Base-by-base conservation (phyloP, 2,888 invertebrate species). In the Diarsia rubi region DNA sequence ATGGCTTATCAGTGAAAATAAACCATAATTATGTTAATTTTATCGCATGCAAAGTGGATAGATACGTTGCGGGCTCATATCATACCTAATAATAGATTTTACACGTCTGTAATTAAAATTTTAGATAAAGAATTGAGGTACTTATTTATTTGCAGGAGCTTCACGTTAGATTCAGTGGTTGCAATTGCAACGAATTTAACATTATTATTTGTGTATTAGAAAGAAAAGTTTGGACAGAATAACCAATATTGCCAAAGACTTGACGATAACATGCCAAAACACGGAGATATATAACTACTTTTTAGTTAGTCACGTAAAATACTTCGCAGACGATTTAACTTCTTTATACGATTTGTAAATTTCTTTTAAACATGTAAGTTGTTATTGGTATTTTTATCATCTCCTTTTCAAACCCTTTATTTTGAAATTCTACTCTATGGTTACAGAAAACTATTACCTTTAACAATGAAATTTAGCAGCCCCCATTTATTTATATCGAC, bases 1-100 rank as follows among this genome's bases (percentile, higher is more conserved):
- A 47, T 52, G 14, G 27, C 54, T 47, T 78, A 70, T 63, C 76
- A 44, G n/a, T 31, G 45, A 47, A 63, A 70, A 45, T 44, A 49
- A 54, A 64, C 78, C 21, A 31, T 47, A 63, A 31, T 69, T 52
- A 63, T 63, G 62, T 70, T 24, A 24, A 47, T 70, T 75, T 78
- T 70, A 70, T 63, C 62, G n/a, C 24, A 54, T 12, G 5, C 59
- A 66, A 27, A 66, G 66, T 59, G 44, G 16, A 31, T 49, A 47
- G 42, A 27, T 45, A 72, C 42, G 31, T 24, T 47, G 8, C 42
- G 42, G 14, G 14, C 37, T 57, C 27, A 54, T 45, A 37, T 45
- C 44, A 57, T 45, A 67, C 12, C 19, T 62, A 62, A 37, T 31
- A 54, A 77, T 62, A 77, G 14, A 76, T 76, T 75, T 4, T 24